Percentiles rank a stretch among this genome's conserved stretches.
Evolutionary conservation across 2,113 vertebrate genomes (phyloP).

Genomic region (Patagioenas fasciata): DNA sequence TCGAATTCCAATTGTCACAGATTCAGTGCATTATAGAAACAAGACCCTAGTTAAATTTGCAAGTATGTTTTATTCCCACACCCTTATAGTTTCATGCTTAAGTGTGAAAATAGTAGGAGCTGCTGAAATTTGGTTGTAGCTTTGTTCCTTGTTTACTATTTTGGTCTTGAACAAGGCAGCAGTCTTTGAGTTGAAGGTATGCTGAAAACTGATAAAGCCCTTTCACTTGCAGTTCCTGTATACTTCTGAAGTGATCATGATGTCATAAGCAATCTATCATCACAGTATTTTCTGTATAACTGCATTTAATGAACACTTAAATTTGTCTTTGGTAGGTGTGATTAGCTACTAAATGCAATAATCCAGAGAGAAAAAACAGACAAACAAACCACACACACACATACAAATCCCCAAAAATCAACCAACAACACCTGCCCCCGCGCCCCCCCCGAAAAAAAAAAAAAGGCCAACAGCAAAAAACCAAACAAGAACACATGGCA

Average conservation of each 20-base stretch:
- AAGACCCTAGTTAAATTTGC: neutral
- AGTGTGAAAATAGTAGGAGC: neutral
- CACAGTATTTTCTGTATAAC: neutral
- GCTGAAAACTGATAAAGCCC: neutral
- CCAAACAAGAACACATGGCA: rapidly evolving
- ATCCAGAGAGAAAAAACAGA: neutral
- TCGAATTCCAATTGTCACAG: neutral
- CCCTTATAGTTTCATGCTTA: neutral
- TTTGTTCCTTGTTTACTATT: neutral
- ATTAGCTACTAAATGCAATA: neutral
- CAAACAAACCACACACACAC: too few relatives aligned
- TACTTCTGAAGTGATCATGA: neutral
- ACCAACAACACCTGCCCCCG: too few relatives aligned
- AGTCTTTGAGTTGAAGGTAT: neutral
- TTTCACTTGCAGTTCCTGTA: neutral
- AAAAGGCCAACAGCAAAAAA: neutral
- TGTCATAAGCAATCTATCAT: neutral
- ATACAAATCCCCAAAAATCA: too few relatives aligned
- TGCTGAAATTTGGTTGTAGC: neutral
- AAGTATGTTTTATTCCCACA: neutral
- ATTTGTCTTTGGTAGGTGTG: neutral
- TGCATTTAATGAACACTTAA: neutral
- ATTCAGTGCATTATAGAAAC: neutral
- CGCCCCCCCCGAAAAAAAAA: neutral
- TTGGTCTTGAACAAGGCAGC: neutral